Percentiles rank a stretch among this genome's conserved stretches.
These are phyloP conservation scores for Micrasema minimum DNA, from an alignment of 1,140 invertebrate genomes.

Conservation along the genomic window DNA sequence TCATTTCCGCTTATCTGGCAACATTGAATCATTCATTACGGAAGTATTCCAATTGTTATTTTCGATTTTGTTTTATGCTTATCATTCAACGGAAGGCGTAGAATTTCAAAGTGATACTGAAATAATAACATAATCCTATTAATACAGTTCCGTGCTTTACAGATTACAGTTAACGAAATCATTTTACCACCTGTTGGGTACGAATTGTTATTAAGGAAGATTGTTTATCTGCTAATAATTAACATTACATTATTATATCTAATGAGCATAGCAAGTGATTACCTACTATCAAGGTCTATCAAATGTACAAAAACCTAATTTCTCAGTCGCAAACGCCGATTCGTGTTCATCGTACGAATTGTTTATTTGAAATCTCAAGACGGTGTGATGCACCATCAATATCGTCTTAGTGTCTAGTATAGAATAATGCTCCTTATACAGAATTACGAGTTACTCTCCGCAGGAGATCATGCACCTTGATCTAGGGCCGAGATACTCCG, in stretches of 20 bases:
- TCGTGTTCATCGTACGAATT: not conserved
- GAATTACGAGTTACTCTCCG: slow-evolving; percentile 8
- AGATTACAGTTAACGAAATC: not conserved
- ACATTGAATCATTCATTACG: slow-evolving; percentile 9
- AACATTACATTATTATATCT: too few species aligned
- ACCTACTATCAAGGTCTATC: too few species aligned
- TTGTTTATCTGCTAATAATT: not conserved
- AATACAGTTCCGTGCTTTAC: too few species aligned
- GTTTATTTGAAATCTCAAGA: slow-evolving; percentile 19
- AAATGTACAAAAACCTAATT: too few species aligned
- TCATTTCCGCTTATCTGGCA: not conserved
- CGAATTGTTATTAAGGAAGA: too few species aligned
- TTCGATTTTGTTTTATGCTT: slow-evolving; percentile 4
- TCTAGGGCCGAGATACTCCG: slow-evolving; percentile 23
- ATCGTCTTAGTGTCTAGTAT: too few species aligned
- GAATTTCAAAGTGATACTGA: too few species aligned
- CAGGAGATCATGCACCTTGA: slow-evolving; percentile 18
- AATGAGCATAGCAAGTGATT: too few species aligned
- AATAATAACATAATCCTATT: not conserved
- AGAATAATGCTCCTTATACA: slow-evolving; percentile 15
- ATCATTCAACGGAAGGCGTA: not conserved
- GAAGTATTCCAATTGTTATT: slow-evolving; percentile 1
- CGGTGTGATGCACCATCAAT: too few species aligned
- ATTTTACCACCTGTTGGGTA: too few species aligned
- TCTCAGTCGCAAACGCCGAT: too few species aligned